Conservation (phyloP, 1,140 invertebrate genomes). For the Planococcus citri region DNA sequence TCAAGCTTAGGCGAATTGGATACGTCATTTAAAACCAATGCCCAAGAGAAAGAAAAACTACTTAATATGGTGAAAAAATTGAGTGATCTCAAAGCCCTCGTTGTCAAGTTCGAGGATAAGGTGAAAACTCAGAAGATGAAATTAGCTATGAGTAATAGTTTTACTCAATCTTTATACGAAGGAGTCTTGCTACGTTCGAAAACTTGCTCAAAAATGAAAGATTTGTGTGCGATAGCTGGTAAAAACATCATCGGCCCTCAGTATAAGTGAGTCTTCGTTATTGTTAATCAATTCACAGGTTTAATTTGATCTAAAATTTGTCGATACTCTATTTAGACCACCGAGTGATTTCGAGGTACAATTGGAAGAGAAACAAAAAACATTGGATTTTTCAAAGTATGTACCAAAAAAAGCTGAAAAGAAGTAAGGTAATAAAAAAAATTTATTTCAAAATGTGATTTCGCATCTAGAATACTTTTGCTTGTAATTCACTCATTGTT, state of each 20-base stretch:
- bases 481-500: too few species aligned
- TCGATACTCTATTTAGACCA: not conserved
- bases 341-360: not conserved
- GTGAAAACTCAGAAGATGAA: not conserved
- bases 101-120: not conserved
- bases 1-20: not conserved
- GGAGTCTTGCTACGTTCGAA: not conserved
- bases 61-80: not conserved
- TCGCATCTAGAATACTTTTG: too few species aligned
- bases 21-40: not conserved
- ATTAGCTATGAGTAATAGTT: not conserved
- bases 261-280: not conserved
- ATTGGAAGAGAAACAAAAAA: not conserved
- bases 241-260: not conserved
- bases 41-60: conserved; percentile 9
- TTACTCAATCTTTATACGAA: not conserved
- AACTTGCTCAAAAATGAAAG: not conserved
- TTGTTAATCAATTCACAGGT: not conserved
- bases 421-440: not conserved
- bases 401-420: not conserved
- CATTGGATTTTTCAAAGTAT: conserved; percentile 9
- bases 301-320: not conserved
- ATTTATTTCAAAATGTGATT: not conserved
- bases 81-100: not conserved
- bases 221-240: not conserved